Base-by-base conservation (phyloP, 2,888 invertebrate species). In the Leptinotarsa juncta region DNA sequence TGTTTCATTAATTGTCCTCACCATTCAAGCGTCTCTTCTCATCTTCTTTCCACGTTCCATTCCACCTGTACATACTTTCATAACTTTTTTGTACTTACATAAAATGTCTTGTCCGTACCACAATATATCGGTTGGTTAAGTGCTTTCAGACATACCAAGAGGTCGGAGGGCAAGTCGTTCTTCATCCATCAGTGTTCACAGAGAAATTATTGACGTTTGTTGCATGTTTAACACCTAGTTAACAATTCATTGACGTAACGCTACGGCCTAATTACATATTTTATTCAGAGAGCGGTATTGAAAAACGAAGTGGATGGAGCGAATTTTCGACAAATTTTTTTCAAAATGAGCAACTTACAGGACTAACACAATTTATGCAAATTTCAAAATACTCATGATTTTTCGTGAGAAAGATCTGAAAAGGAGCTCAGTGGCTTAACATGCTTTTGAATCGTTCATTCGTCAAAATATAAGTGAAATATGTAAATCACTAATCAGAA, bases 141-240 rank as follows among this genome's bases (percentile, higher is more conserved):
- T 42, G 32, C 62, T 32, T n/a, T 62, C 18, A 62, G 32, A 10
- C 26, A 15, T 1, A 32, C 14, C 42, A 62, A 18, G 26, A 32
- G 50, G 53, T 69, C 71, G 71, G 75, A 75, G 72, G 75, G 70
- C 75, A 70, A 75, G 55, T 23, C 65, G 71, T 71, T 68, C 65
- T 57, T 66, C 73, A 65, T 73, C 55, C 48, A 68, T 72, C 67
- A 51, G 48, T 67, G 72, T 50, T 26, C 51, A 16, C 60, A 26
- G 32, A 32, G 42, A 70, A 67, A 26, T 42, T 71, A 71, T 71
- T 71, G 71, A 71, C 67, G 66, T 65, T 62, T 18, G 53, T 18
- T 70, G 62, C 62, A 57, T 73, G 70, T 70, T 73, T 70, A 66
- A 65, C 73, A 65, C 48, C 71, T 57, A 18, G 55, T 67, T 51